A percentile compares a stretch with the other conserved stretches of the same genome.
Conservation (phyloP, 2,888 invertebrate species). For the Nomada lathburiana region DNA sequence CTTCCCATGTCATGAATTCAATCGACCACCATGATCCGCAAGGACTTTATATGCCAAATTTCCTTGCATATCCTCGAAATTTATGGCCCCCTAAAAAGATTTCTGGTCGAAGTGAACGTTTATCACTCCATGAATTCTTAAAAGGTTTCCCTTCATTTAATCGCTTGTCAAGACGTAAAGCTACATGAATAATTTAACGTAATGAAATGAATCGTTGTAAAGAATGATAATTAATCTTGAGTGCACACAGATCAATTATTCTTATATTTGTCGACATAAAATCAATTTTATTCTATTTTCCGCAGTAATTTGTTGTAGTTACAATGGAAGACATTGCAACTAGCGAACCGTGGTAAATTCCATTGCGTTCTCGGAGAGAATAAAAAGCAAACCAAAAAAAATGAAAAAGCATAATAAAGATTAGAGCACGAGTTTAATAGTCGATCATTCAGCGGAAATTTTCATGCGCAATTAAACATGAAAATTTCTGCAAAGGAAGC, state of each 20-base stretch:
- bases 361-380: no score
- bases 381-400: not conserved
- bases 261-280: not conserved
- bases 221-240: no score
- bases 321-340: not conserved
- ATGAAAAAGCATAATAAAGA: not conserved
- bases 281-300: not conserved
- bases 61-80: constrained; percentile 27
- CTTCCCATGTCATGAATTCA: constrained; percentile 19
- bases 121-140: not conserved
- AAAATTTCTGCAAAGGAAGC: constrained; percentile 43
- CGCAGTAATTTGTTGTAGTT: not conserved
- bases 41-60: constrained; percentile 23
- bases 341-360: constrained; percentile 1
- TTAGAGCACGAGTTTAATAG: not conserved
- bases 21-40: constrained; percentile 22
- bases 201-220: no score
- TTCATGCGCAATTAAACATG: constrained; percentile 45
- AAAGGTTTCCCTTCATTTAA: not conserved
- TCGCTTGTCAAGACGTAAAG: no score
- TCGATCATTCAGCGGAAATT: constrained; percentile 30
- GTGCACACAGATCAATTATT: no score
- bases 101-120: not conserved
- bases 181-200: not conserved
- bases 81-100: constrained; percentile 2